These are phyloP conservation scores for Endotricha flammealis DNA, from an alignment of 2,888 invertebrate genomes.

Conservation along the genomic window DNA sequence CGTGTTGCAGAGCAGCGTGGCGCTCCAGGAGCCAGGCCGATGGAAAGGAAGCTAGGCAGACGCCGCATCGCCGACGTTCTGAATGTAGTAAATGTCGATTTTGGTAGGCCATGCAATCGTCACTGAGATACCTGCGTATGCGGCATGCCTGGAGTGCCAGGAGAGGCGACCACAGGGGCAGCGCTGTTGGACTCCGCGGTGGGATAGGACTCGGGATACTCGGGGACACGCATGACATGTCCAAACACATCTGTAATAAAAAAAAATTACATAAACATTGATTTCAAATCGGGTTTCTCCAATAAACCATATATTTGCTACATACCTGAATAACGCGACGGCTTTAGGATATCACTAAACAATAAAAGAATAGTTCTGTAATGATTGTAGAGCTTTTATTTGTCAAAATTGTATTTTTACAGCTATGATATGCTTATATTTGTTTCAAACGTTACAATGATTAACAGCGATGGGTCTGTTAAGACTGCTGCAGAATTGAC, in stretches of 20 bases:
- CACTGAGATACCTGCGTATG: slow-evolving; percentile 69
- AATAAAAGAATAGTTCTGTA: slow-evolving; percentile 58
- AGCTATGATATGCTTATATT: slow-evolving; percentile 95
- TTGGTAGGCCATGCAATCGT: slow-evolving; percentile 70
- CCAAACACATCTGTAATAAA: slow-evolving; percentile 60
- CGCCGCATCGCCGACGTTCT: slow-evolving; percentile 83
- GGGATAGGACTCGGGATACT: slow-evolving; percentile 51
- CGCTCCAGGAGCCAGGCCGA: slow-evolving; percentile 92
- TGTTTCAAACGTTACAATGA: slow-evolving; percentile 82
- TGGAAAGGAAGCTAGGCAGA: slow-evolving; percentile 91
- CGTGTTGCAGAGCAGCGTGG: slow-evolving; percentile 90
- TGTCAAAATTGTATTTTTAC: slow-evolving; percentile 91
- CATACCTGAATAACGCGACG: slow-evolving; percentile 25
- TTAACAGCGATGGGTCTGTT: slow-evolving; percentile 75
- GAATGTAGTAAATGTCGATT: slow-evolving; percentile 53
- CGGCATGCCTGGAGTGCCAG: slow-evolving; percentile 69
- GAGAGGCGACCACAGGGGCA: slow-evolving; percentile 69
- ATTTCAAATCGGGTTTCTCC: neutral
- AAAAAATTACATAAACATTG: slow-evolving; percentile 2
- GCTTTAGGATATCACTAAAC: slow-evolving; percentile 8
- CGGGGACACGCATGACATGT: slow-evolving; percentile 57
- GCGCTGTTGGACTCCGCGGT: slow-evolving; percentile 51
- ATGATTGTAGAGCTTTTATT: slow-evolving; percentile 85
- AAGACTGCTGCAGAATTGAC: slow-evolving; percentile 70
- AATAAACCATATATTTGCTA: slow-evolving; percentile 13